phyloP scores from a whole-genome alignment of 2,113 vertebrate genomes.

The Stomatorhinus ivindoensis region DNA sequence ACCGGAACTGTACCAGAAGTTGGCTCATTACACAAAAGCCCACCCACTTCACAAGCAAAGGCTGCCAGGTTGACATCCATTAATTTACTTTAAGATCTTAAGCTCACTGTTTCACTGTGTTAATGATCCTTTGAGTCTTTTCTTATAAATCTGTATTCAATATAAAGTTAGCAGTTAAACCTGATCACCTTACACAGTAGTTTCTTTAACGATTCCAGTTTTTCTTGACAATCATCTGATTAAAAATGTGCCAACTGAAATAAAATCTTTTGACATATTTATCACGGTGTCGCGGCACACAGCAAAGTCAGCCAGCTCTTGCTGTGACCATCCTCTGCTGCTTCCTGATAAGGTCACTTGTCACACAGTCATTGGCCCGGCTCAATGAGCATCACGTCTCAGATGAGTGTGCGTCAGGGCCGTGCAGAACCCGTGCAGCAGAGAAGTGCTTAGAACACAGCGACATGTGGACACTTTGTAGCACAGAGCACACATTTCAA shows the following conservation, averaged over 20 bases:
- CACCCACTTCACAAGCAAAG: background rate
- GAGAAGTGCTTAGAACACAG: background rate
- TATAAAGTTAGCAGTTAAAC: background rate
- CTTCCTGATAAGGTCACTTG: background rate
- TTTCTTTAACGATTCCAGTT: background rate
- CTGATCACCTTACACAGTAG: background rate
- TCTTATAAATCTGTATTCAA: background rate
- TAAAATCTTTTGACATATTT: background rate
- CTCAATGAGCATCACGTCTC: background rate
- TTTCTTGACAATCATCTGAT: background rate
- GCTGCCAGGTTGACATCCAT: background rate
- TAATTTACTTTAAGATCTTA: background rate
- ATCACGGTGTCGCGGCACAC: background rate
- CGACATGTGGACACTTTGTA: background rate
- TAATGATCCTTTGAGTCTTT: background rate
- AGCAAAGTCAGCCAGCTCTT: background rate
- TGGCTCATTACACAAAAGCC: background rate
- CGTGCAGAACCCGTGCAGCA: background rate
- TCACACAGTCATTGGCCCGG: background rate
- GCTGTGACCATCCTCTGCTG: background rate
- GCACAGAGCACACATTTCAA: background rate
- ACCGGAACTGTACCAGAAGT: background rate
- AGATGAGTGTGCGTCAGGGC: background rate
- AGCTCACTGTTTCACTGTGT: background rate
- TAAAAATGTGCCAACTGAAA: background rate